phyloP scores from a whole-genome alignment of 1,140 invertebrate genomes.

The Aricia agestis region DNA sequence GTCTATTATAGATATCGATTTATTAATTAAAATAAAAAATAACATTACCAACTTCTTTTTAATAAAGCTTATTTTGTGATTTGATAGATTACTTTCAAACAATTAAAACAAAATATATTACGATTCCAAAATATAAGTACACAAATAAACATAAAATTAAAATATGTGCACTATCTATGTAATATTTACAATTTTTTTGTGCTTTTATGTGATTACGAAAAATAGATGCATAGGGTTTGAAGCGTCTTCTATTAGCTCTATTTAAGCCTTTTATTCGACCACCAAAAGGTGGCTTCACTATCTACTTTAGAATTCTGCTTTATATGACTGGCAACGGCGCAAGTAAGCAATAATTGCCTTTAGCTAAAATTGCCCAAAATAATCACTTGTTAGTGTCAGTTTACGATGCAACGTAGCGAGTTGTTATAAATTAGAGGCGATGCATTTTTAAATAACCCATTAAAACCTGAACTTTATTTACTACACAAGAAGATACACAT shows the following conservation, averaged over 20 bases:
- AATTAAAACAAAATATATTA: neutral
- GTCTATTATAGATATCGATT: neutral
- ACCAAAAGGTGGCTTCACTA: neutral
- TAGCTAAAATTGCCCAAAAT: constrained; percentile 5
- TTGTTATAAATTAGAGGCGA: no score
- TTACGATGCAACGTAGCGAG: no score
- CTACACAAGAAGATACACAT: no score
- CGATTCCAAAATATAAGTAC: no score
- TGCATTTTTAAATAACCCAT: no score
- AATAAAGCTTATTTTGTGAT: neutral
- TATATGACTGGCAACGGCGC: constrained; percentile 8
- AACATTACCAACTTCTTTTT: neutral
- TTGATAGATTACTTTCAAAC: neutral
- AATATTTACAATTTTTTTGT: neutral
- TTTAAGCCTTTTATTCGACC: neutral
- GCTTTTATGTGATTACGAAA: neutral
- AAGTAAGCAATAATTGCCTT: neutral
- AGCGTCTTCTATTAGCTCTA: neutral
- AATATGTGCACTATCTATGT: neutral
- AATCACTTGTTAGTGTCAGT: neutral
- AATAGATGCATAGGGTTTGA: neutral
- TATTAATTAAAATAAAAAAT: neutral
- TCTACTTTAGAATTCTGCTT: constrained; percentile 15
- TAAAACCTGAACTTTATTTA: no score
- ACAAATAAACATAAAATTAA: neutral